phyloP scores from a whole-genome alignment of 2,888 invertebrate species.

The Aproaerema taeniolella region DNA sequence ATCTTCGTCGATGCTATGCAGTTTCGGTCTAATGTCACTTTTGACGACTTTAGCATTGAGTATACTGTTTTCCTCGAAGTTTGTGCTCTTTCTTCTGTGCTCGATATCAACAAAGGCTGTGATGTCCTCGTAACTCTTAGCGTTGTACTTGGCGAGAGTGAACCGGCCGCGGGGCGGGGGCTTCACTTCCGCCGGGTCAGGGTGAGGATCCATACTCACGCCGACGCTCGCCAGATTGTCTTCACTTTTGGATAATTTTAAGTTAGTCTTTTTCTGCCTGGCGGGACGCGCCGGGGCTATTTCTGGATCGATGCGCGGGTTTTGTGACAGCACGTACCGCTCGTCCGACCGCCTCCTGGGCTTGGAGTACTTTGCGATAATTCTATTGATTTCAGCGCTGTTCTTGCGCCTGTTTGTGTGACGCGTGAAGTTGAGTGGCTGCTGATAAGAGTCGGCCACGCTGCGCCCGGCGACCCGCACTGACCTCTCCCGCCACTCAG shows the following conservation, averaged over 20 bases:
- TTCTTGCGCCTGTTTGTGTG: slow-evolving; percentile 71
- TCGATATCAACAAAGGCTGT: slow-evolving; percentile 58
- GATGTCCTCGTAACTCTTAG: slow-evolving; percentile 64
- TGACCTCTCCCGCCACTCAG: slow-evolving; percentile 74
- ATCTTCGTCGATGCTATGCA: slow-evolving; percentile 57
- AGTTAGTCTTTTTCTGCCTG: slow-evolving; percentile 35
- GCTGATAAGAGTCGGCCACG: slow-evolving; percentile 71
- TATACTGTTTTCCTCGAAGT: slow-evolving; percentile 64
- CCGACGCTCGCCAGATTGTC: slow-evolving; percentile 52
- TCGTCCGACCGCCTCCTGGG: slow-evolving; percentile 60
- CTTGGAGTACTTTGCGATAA: slow-evolving; percentile 73
- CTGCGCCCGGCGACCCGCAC: slow-evolving; percentile 62
- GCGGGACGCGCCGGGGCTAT: slow-evolving; percentile 52
- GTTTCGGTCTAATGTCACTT: slow-evolving; percentile 33
- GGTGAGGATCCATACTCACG: slow-evolving; percentile 47
- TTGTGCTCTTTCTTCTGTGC: slow-evolving; percentile 50
- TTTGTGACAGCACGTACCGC: slow-evolving; percentile 35
- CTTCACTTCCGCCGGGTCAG: slow-evolving; percentile 38
- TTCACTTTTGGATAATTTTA: slow-evolving; percentile 53
- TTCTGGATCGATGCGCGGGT: slow-evolving; percentile 34
- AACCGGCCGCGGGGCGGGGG: slow-evolving; percentile 28
- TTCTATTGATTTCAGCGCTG: slow-evolving; percentile 73
- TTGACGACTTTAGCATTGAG: slow-evolving; percentile 48
- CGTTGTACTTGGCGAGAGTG: slow-evolving; percentile 52
- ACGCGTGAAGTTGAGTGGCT: slow-evolving; percentile 70